Base-by-base conservation (phyloP, 2,888 invertebrate genomes). In the Drosophila neonasuta region DNA sequence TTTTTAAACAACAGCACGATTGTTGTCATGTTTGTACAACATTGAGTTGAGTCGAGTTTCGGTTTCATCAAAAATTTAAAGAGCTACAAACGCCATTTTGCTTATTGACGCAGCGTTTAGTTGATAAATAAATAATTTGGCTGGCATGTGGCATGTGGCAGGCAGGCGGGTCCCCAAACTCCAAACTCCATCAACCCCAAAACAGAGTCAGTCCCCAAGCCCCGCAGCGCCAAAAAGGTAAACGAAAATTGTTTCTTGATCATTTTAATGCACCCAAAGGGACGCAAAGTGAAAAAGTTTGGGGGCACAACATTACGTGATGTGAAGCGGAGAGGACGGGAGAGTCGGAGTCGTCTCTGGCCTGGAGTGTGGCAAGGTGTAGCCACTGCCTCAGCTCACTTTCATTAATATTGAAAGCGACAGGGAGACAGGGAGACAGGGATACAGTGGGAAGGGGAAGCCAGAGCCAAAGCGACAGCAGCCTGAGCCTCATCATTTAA, bases 211-310 rank as follows among this genome's bases (percentile, higher is more conserved):
- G 34, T 10, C 58, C 76, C 63, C 65, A 60, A 48, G 39, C 57
- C 45, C 65, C 69, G n/a, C 41, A 72, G 62, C 68, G 58, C 60
- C 67, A 56, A 86, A 86, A 78, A 82, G 85, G 81, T 87, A 86
- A 86, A 83, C 82, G 83, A 89, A 82, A 90, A 89, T 90, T 89
- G 89, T 89, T 90, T 90, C 88, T 89, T 89, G 89, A 89, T 90
- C 89, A 88, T 88, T 89, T 88, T 88, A 88, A 86, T 88, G 88
- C 86, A 88, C 89, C 89, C 87, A 87, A 87, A 86, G 85, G 85
- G 79, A 71, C 76, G 48, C 67, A 77, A 84, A 82, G 79, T 82
- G 79, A 79, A 79, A 81, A 83, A 79, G 58, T 74, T 83, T 68
- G 42, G 41, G 42, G 42, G 49, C 58, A 46, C 45, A 65, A 56